phyloP scores from a whole-genome alignment of 2,797 vertebrate species.

The Nyctibius grandis region DNA sequence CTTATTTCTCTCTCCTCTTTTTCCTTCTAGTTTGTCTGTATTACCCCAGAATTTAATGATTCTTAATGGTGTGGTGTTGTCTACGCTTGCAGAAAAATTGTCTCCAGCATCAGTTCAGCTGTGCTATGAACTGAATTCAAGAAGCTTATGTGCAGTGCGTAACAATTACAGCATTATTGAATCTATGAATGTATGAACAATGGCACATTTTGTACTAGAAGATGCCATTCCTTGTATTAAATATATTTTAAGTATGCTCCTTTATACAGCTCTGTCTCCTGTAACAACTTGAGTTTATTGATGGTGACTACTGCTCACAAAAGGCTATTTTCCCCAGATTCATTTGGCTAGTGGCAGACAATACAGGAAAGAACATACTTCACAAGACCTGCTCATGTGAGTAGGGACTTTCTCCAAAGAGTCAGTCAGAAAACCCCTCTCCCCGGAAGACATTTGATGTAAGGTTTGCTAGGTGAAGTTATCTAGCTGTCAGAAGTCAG shows the following conservation, averaged over 20 bases:
- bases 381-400: not conserved
- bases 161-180: constrained; percentile 5
- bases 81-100: not conserved
- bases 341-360: not conserved
- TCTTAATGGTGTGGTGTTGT: not conserved
- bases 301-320: not conserved
- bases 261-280: not conserved
- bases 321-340: not conserved
- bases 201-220: not conserved
- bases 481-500: not conserved
- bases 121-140: not conserved
- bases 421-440: not conserved
- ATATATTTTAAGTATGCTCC: not conserved
- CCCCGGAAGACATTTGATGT: not conserved
- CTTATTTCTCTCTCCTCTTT: not conserved
- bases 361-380: not conserved
- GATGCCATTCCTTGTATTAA: not conserved
- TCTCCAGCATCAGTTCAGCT: not conserved
- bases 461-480: not conserved
- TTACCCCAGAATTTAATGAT: not conserved
- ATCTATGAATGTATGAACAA: not conserved
- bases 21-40: not conserved
- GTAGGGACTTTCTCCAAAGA: not conserved
- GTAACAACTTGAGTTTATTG: not conserved
- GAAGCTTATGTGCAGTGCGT: constrained; percentile 5